Evolutionary conservation across 1,140 invertebrate species (phyloP).

Genomic region (Leptinotarsa undecemlineata): DNA sequence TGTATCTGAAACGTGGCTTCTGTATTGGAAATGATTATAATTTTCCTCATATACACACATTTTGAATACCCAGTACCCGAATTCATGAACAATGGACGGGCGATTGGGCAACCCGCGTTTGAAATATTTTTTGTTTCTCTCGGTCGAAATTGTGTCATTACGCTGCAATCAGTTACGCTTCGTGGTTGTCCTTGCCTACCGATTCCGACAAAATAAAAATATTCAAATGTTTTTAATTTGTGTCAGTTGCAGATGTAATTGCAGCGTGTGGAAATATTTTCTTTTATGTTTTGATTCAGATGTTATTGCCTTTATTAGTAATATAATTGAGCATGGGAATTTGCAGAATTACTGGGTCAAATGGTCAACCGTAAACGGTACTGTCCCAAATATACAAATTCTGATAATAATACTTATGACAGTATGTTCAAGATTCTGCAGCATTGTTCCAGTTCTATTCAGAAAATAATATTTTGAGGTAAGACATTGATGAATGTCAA

Average conservation of each 20-base stretch:
- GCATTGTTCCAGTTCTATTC: too few species aligned
- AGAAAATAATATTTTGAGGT: too few species aligned
- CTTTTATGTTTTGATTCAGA: constrained; percentile 5
- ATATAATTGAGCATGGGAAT: not conserved
- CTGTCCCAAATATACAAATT: too few species aligned
- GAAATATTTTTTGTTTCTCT: constrained; percentile 29
- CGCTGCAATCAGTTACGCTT: constrained; percentile 35
- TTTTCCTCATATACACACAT: too few species aligned
- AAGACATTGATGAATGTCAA: too few species aligned
- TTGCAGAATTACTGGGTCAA: too few species aligned
- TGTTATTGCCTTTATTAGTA: constrained; percentile 12
- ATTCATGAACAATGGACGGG: not conserved
- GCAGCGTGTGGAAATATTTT: constrained; percentile 21
- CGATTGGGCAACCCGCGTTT: not conserved
- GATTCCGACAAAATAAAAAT: constrained; percentile 19
- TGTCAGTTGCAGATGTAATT: constrained; percentile 33
- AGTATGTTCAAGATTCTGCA: too few species aligned
- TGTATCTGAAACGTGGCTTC: too few species aligned
- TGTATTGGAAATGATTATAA: too few species aligned
- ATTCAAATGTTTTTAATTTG: constrained; percentile 34
- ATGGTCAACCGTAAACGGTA: too few species aligned
- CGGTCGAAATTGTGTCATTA: constrained; percentile 35
- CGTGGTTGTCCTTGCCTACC: constrained; percentile 35
- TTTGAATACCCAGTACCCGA: not conserved
- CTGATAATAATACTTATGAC: too few species aligned